Evolutionary conservation across 2,797 vertebrate genomes (phyloP).

Genomic region (Gephyroberyx darwinii): DNA sequence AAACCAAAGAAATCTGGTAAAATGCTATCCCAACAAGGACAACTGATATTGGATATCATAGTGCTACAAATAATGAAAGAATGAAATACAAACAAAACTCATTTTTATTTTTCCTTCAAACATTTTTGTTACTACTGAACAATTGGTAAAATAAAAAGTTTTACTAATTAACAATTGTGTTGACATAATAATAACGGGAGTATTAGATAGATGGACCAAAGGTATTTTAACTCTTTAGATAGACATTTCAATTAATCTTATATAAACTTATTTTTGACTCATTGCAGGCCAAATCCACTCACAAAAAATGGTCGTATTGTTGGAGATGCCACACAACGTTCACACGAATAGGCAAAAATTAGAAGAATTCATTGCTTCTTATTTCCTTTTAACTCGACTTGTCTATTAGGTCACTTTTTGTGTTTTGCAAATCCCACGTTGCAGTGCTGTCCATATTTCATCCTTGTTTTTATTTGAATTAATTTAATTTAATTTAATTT

Average conservation of each 20-base stretch:
- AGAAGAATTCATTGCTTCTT: slow-evolving; percentile 2
- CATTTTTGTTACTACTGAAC: neutral
- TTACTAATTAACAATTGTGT: neutral
- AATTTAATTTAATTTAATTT: too few relatives aligned
- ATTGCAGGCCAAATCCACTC: slow-evolving; percentile 1
- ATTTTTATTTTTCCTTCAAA: neutral
- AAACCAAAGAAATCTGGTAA: slow-evolving; percentile 28
- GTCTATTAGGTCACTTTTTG: slow-evolving; percentile 15
- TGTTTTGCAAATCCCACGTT: slow-evolving; percentile 14
- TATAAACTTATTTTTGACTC: slow-evolving; percentile 8
- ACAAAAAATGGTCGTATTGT: slow-evolving; percentile 8
- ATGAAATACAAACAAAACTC: neutral
- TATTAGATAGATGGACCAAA: neutral
- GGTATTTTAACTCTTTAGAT: neutral
- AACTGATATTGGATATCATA: neutral
- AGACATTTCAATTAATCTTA: slow-evolving; percentile 17
- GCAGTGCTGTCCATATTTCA: slow-evolving; percentile 29
- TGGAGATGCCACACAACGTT: slow-evolving; percentile 19
- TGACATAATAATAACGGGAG: neutral
- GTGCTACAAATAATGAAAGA: neutral
- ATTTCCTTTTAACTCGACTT: neutral
- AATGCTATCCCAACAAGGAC: neutral
- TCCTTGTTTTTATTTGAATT: neutral
- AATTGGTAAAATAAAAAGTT: neutral
- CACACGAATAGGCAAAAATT: slow-evolving; percentile 15